Base-by-base conservation (phyloP, 2,888 invertebrate species). In the Coleophora flavipennella region DNA sequence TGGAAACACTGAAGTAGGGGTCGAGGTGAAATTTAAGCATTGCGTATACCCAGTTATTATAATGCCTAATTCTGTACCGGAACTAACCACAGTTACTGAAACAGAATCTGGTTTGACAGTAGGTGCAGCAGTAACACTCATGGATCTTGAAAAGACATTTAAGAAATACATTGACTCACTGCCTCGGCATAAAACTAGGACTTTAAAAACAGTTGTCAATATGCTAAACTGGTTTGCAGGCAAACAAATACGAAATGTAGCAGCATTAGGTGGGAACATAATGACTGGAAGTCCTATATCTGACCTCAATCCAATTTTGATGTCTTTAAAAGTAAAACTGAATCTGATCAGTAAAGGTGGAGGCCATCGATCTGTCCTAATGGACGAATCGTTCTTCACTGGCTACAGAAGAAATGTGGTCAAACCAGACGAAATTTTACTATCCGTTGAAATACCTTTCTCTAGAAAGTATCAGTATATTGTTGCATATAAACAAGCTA, bases 221-320 rank as follows among this genome's bases (percentile, higher is more conserved):
- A 97, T 97, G 93, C 79, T 98, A 35, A 91, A 95, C 63, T 96
- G 93, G 91, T 98, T 98, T 86, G 97, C 96, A 34, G 96, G 97
- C 8, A 95, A 94, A 66, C 98, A 98, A 77, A 96, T 98, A 41
- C 86, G 97, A 55, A 98, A 96, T 68, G 96, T 96, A n/a, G 97
- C 96, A 32, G 91, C 94, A 10, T 76, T 97, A 33, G 97, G 95
- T 33, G 97, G 97, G 12, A 97, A 97, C 63, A 93, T 98, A 49
- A 95, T 97, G 90, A 97, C 97, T 0, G 94, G 95, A 13, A 97
- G 97, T 77, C 97, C 97, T 0, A 97, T 97, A 64, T 97, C 97
- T 0, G 98, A 98, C 76, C 86, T 98, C 62, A 95, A 96, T 75
- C 97, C 97, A 0, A 90, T 98, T 50, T 88, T 97, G 44, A 90